phyloP scores from a whole-genome alignment of 2,113 vertebrate genomes.

The Zapornia atra region DNA sequence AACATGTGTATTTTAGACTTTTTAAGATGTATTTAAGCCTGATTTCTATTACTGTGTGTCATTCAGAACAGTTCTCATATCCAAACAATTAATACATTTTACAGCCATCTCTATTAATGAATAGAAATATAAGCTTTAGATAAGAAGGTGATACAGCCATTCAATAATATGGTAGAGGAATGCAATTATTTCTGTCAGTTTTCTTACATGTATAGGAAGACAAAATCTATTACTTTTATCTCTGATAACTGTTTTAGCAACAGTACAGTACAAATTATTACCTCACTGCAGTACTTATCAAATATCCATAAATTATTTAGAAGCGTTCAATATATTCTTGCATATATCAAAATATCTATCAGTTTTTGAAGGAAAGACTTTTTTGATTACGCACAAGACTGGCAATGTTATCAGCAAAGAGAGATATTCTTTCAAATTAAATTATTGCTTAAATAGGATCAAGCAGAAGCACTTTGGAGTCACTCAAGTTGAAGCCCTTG shows the following conservation, averaged over 20 bases:
- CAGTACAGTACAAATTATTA: background rate
- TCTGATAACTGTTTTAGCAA: background rate
- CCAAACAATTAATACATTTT: background rate
- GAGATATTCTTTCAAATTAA: background rate
- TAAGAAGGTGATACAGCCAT: background rate
- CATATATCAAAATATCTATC: background rate
- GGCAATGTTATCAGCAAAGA: background rate
- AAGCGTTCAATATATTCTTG: background rate
- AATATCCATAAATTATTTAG: background rate
- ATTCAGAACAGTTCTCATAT: background rate
- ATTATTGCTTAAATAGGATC: background rate
- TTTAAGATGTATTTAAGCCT: background rate
- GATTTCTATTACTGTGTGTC: background rate
- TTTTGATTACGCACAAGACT: no score
- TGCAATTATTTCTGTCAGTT: background rate
- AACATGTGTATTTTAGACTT: background rate
- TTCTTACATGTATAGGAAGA: background rate
- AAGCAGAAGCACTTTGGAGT: background rate
- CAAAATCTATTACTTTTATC: background rate
- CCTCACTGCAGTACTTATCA: background rate
- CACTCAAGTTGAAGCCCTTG: background rate
- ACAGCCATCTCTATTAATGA: background rate
- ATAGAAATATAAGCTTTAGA: background rate
- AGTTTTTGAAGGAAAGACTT: background rate
- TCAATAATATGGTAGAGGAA: background rate